Conservation (phyloP, 2,797 vertebrate species). For the Dipus sagitta region DNA sequence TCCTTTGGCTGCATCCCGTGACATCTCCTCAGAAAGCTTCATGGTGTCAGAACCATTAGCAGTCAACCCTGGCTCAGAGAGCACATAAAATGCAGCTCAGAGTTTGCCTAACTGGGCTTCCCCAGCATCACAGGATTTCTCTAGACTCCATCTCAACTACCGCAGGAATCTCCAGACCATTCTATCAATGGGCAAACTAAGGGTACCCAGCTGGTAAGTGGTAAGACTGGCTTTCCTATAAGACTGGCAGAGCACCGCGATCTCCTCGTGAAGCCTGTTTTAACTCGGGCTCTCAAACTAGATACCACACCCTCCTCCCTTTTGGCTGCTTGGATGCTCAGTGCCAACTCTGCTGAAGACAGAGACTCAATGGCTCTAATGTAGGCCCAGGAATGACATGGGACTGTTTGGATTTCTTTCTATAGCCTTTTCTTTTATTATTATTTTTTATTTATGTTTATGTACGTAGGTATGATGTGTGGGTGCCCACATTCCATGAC, state of each 20-base stretch:
- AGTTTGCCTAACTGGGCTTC: not conserved
- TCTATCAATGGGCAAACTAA: not conserved
- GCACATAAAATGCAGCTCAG: not conserved
- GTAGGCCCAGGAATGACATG: not conserved
- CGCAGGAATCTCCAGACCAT: not conserved
- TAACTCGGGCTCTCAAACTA: not conserved
- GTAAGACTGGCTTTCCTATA: not conserved
- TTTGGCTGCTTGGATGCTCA: constrained; percentile 41
- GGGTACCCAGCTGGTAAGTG: not conserved
- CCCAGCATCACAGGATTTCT: not conserved
- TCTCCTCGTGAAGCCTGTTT: constrained; percentile 16
- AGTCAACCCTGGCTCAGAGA: constrained; percentile 5
- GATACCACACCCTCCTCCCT: not conserved
- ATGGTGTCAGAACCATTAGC: not conserved
- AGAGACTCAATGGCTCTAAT: constrained; percentile 23
- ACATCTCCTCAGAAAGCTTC: constrained; percentile 30
- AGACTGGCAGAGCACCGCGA: not conserved
- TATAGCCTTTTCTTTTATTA: not conserved
- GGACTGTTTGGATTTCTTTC: not conserved
- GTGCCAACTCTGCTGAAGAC: constrained; percentile 30
- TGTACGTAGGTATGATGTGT: no score
- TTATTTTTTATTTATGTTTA: no score
- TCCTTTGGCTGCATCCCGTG: not conserved
- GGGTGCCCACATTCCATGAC: no score
- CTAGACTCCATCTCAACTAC: not conserved